Evolutionary conservation across 2,888 invertebrate species (phyloP).

Genomic region (Tholera decimalis): DNA sequence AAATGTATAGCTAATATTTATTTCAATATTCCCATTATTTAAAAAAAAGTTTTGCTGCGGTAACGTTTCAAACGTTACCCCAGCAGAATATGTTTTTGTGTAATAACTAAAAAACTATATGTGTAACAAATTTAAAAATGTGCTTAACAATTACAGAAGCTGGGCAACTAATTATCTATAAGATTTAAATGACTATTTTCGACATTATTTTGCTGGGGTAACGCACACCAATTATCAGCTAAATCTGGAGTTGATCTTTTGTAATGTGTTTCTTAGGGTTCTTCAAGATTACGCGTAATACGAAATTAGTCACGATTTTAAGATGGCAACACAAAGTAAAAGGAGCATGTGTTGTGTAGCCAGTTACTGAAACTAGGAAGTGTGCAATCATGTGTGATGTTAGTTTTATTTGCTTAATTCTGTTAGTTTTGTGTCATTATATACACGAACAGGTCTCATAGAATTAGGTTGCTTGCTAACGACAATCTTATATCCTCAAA

Average conservation of each 20-base stretch:
- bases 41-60: too few species aligned
- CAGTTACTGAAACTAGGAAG: constrained; percentile 48
- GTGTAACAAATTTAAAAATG: too few species aligned
- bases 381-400: constrained; percentile 41
- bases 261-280: background rate
- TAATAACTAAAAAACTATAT: too few species aligned
- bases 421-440: constrained; percentile 1
- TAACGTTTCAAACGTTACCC: too few species aligned
- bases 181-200: too few species aligned
- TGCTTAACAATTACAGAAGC: too few species aligned
- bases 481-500: too few species aligned
- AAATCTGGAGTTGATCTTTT: constrained; percentile 27
- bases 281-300: constrained; percentile 35
- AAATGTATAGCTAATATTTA: too few species aligned
- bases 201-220: too few species aligned
- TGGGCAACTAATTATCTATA: too few species aligned
- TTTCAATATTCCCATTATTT: too few species aligned
- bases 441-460: background rate
- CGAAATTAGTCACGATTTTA: constrained; percentile 60
- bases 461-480: background rate
- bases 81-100: too few species aligned
- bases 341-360: constrained; percentile 46
- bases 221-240: background rate
- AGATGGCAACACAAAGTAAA: constrained; percentile 55
- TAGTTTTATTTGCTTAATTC: constrained; percentile 11